Evolutionary conservation across 2,888 invertebrate species (phyloP).

Genomic region (Erebia palarica): DNA sequence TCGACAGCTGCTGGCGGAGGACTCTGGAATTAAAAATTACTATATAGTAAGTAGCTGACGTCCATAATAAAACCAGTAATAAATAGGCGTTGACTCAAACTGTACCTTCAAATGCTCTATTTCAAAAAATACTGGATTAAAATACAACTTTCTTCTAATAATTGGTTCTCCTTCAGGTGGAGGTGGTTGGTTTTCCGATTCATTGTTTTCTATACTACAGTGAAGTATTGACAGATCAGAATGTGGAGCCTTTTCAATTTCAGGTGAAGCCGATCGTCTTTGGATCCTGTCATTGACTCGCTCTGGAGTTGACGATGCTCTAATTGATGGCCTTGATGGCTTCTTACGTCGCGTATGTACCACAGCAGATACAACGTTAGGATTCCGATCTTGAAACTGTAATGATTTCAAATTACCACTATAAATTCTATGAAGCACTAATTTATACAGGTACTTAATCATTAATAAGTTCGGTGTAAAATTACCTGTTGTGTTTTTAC

Average conservation of each 20-base stretch:
- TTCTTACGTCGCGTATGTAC: conserved; percentile 72
- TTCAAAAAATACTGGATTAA: conserved; percentile 96
- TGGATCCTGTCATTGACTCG: conserved; percentile 61
- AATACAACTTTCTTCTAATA: conserved; percentile 90
- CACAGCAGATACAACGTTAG: conserved; percentile 71
- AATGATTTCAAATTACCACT: conserved; percentile 1
- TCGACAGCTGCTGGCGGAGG: conserved; percentile 96
- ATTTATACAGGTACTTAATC: no score
- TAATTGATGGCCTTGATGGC: conserved; percentile 59
- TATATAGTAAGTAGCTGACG: neutral
- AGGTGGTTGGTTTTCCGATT: conserved; percentile 54
- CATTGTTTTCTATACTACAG: conserved; percentile 62
- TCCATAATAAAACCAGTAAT: neutral
- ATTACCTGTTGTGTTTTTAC: conserved; percentile 61
- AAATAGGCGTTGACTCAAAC: neutral
- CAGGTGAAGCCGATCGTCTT: conserved; percentile 70
- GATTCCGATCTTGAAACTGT: conserved; percentile 69
- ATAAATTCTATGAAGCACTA: no score
- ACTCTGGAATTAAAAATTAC: conserved; percentile 80
- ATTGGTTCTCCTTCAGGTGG: conserved; percentile 64
- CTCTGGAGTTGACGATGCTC: conserved; percentile 58
- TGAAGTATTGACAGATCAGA: conserved; percentile 76
- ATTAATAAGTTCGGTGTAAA: neutral
- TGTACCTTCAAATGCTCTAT: conserved; percentile 89
- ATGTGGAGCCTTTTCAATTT: conserved; percentile 75